Evolutionary conservation across 1,140 invertebrate genomes (phyloP).

Genomic region (Drosophila sulfurigaster): DNA sequence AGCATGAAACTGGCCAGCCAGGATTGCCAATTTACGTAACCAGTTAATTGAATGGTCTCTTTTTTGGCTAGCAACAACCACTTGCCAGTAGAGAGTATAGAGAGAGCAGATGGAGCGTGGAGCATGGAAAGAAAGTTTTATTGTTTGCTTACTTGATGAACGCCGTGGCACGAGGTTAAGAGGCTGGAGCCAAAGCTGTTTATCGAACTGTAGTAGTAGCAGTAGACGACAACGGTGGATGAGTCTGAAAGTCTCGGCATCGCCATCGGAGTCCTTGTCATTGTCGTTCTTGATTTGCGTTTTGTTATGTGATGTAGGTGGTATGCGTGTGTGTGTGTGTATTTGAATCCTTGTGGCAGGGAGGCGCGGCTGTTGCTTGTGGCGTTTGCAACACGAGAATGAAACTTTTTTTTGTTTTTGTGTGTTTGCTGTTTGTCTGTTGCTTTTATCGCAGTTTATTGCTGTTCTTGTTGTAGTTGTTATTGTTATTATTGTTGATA

Average conservation of each 20-base stretch:
- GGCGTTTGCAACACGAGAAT: conserved; percentile 46
- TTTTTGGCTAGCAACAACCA: conserved; percentile 10
- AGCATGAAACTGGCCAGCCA: conserved; percentile 27
- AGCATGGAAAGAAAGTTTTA: conserved; percentile 60
- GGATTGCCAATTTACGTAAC: conserved; percentile 76
- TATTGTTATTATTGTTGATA: conserved; percentile 54
- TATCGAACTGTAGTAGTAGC: neutral
- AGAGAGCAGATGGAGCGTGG: neutral
- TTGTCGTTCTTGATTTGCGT: conserved; percentile 78
- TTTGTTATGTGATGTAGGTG: conserved; percentile 37
- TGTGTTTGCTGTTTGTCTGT: conserved; percentile 49
- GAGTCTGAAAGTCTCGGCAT: conserved; percentile 51
- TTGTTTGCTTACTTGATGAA: conserved; percentile 81
- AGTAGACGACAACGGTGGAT: conserved; percentile 32
- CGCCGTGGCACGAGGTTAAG: conserved; percentile 20
- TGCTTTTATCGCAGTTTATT: conserved; percentile 67
- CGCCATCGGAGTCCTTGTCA: conserved; percentile 19
- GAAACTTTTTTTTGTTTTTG: conserved; percentile 37
- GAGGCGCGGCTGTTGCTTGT: conserved; percentile 24
- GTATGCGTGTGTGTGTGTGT: neutral
- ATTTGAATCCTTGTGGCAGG: too few species aligned
- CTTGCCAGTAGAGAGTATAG: neutral
- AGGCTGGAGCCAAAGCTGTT: neutral
- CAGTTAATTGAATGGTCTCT: conserved; percentile 53
- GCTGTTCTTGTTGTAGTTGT: conserved; percentile 20